Base-by-base conservation (phyloP, 2,888 invertebrate genomes). In the Plemyria rubiginata region DNA sequence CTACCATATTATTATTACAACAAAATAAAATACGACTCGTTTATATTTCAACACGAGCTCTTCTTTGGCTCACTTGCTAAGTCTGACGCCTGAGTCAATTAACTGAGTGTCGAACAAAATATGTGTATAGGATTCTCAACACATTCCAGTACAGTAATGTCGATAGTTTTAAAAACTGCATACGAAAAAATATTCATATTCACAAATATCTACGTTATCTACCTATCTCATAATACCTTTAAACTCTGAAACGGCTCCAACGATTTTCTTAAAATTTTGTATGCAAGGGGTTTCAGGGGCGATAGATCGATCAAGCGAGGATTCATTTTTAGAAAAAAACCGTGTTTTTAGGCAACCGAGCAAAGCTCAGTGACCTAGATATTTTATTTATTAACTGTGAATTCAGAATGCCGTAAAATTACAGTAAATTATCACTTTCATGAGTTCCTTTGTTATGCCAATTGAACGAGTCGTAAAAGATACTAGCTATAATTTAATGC, bases 381-480 rank as follows among this genome's bases (percentile, higher is more conserved):
- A n/a, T n/a, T n/a, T 40, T 43, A 15, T 38, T 22, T 22, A 41
- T 40, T 22, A 52, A 40, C 16, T 43, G 43, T 15, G 29, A 6
- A 5, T 28, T 49, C 38, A 29, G 28, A 49, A 29, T 12, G 38
- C 12, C 22, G 29, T 56, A 41, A 40, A 28, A 38, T 38, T 55
- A 46, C 32, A 32, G n/a, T 38, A 36, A 54, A 48, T 38, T 38
- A 51, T 38, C 22, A 36, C 12, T 46, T 36, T 9, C 28, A 38
- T 36, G 43, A 12, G 38, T 61, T 54, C 48, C 45, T 56, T 55
- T 15, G 51, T 43, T 46, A 46, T 61, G 40, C 29, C 46, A 63
- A 59, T 43, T 45, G 43, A 58, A 64, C 53, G 62, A 49, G 43
- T 62, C 64, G 60, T 68, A 65, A 65, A 65, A 61, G 38, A 46